Conservation (phyloP, 1,140 invertebrate species). For the Episyrphus balteatus region DNA sequence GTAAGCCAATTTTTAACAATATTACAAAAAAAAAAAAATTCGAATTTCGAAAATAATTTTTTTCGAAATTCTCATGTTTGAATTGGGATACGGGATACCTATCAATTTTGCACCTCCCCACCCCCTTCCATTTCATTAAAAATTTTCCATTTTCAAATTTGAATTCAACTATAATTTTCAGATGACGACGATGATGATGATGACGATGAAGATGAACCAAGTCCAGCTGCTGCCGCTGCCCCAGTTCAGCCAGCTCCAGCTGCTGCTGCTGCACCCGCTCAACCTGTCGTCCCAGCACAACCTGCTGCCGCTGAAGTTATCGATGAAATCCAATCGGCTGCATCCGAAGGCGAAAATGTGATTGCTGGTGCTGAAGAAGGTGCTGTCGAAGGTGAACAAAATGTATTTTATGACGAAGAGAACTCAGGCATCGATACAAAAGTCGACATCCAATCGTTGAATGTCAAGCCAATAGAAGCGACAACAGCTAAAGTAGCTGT, state of each 20-base stretch:
- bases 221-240: constrained; percentile 34
- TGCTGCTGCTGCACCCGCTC: constrained; percentile 38
- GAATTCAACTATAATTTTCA: constrained; percentile 2
- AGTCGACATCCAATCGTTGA: neutral
- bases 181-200: constrained; percentile 51
- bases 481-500: neutral
- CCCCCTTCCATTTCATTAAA: neutral
- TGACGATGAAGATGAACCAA: constrained; percentile 54
- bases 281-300: constrained; percentile 33
- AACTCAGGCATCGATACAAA: neutral
- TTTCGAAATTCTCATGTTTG: too few relatives aligned
- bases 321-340: constrained; percentile 30
- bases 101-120: neutral
- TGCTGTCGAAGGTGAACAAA: constrained; percentile 34
- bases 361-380: constrained; percentile 20
- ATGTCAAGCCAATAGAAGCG: neutral
- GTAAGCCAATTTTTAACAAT: too few relatives aligned
- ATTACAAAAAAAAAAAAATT: too few relatives aligned
- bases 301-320: constrained; percentile 21
- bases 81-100: too few relatives aligned
- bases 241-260: constrained; percentile 38
- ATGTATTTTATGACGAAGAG: constrained; percentile 41
- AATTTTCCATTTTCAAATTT: neutral
- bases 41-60: too few relatives aligned
- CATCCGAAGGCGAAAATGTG: constrained; percentile 28